These are phyloP conservation scores for Conus canariensis DNA, from an alignment of 2,888 invertebrate genomes.

Conservation along the genomic window DNA sequence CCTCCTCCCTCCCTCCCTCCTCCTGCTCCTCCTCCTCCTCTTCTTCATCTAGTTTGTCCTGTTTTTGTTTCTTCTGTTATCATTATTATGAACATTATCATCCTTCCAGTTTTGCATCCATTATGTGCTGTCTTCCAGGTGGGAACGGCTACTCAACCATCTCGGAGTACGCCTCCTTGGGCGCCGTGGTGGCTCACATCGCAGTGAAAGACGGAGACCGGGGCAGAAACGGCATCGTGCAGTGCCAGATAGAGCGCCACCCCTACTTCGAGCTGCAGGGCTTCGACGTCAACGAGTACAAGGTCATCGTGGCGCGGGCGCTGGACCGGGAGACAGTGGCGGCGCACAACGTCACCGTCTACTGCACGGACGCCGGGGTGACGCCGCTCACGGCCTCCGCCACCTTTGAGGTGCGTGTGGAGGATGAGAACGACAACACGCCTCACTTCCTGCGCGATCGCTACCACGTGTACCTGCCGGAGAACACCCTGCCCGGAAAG, in stretches of 20 bases:
- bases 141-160: slow-evolving; percentile 47
- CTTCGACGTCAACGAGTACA: slow-evolving; percentile 69
- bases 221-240: slow-evolving; percentile 90
- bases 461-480: slow-evolving; percentile 62
- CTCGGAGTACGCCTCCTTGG: slow-evolving; percentile 92
- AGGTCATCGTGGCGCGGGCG: slow-evolving; percentile 64
- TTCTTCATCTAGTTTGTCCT: no score
- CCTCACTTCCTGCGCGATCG: slow-evolving; percentile 64
- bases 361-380: slow-evolving; percentile 71
- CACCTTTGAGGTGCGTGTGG: slow-evolving; percentile 65
- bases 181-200: slow-evolving; percentile 85
- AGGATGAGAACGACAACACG: slow-evolving; percentile 74
- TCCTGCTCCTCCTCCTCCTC: no score
- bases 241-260: slow-evolving; percentile 57
- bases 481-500: slow-evolving; percentile 69
- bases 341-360: slow-evolving; percentile 65
- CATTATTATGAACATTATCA: no score
- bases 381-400: slow-evolving; percentile 64
- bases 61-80: no score
- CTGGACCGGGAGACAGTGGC: slow-evolving; percentile 68
- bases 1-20: no score
- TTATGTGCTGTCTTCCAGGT: neutral
- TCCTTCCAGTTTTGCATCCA: no score
- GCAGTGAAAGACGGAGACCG: slow-evolving; percentile 90
- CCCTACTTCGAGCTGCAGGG: slow-evolving; percentile 63